Evolutionary conservation across 1,140 invertebrate genomes (phyloP).

Genomic region (Drosophila kepulauana): DNA sequence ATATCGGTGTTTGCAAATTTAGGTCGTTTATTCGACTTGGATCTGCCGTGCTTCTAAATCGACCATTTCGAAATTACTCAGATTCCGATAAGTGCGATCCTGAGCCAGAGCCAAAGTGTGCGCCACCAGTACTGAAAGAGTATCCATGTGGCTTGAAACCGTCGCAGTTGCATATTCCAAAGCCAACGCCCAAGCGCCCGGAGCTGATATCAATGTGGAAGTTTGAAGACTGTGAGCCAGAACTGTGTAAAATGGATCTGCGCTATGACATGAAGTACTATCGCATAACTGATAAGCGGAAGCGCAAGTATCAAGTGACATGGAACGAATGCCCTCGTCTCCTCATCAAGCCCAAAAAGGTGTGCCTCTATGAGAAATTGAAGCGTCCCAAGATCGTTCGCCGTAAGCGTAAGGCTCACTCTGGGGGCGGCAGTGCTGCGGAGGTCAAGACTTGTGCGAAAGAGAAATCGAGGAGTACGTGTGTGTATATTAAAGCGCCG

Average conservation of each 20-base stretch:
- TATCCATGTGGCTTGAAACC: conserved; percentile 19
- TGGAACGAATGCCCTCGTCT: conserved; percentile 70
- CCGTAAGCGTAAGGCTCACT: conserved; percentile 38
- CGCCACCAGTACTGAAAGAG: conserved; percentile 11
- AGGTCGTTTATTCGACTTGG: neutral
- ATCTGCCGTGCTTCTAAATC: neutral
- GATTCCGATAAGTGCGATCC: conserved; percentile 1
- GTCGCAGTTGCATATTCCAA: neutral
- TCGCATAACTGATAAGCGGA: conserved; percentile 58
- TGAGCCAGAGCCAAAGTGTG: neutral
- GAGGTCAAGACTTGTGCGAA: conserved; percentile 1
- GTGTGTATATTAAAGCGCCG: conserved; percentile 45
- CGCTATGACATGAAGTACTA: conserved; percentile 62
- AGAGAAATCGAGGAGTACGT: neutral
- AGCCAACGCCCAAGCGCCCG: neutral
- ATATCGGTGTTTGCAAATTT: neutral
- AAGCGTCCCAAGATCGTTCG: conserved; percentile 31
- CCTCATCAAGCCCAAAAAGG: conserved; percentile 68
- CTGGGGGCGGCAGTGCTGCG: neutral
- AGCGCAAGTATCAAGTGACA: conserved; percentile 67
- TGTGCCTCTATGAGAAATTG: conserved; percentile 47
- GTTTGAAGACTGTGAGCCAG: conserved; percentile 9
- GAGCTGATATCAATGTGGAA: conserved; percentile 47
- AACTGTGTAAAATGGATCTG: conserved; percentile 3
- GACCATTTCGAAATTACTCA: neutral